Evolutionary conservation across 1,140 invertebrate genomes (phyloP).

Genomic region (Paraescarpia echinospica): DNA sequence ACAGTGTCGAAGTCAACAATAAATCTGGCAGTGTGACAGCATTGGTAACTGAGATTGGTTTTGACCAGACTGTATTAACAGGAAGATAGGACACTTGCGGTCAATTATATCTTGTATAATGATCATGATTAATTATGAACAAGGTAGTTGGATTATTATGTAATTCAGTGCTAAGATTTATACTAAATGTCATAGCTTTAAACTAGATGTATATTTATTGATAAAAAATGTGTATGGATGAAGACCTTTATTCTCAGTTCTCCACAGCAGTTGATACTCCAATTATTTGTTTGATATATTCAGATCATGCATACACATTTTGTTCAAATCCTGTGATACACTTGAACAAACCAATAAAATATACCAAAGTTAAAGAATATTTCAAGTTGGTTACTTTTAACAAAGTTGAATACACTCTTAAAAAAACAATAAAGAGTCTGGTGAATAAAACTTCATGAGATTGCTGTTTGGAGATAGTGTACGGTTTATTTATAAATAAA

Average conservation of each 20-base stretch:
- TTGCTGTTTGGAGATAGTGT: not conserved
- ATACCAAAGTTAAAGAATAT: not conserved
- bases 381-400: not conserved
- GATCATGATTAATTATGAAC: not conserved
- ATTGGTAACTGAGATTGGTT: not conserved
- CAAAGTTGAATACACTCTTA: not conserved
- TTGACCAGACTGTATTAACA: not conserved
- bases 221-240: not conserved
- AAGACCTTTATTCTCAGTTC: not conserved
- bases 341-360: not conserved
- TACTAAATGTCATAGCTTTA: not conserved
- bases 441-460: not conserved
- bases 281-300: not conserved
- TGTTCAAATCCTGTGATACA: not conserved
- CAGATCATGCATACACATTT: not conserved
- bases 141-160: not conserved
- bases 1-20: not conserved
- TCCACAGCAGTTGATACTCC: not conserved
- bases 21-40: not conserved
- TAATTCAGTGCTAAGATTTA: no score
- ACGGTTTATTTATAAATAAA: not conserved
- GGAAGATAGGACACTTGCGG: not conserved
- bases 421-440: not conserved
- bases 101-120: not conserved
- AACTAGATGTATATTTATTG: not conserved